Conservation (phyloP, 2,797 vertebrate species). For the Neomorphus geoffroyi region DNA sequence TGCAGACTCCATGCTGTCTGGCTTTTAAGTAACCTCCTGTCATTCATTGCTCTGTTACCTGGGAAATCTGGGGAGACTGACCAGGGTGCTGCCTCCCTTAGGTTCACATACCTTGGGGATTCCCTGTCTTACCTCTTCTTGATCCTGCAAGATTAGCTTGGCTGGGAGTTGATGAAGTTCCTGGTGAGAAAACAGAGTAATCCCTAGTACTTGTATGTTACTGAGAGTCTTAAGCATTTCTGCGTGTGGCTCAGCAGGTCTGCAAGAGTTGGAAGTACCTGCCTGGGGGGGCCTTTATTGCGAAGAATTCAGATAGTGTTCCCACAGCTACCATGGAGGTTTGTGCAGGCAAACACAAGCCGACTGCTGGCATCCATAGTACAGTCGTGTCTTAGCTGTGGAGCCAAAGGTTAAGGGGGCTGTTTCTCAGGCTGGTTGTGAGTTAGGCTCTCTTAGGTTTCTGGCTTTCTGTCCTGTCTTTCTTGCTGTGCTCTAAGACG, state of each 20-base stretch:
- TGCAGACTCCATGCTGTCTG: background rate
- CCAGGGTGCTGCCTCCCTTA: background rate
- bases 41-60: background rate
- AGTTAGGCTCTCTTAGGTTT: background rate
- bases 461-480: background rate
- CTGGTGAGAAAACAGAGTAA: background rate
- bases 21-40: background rate
- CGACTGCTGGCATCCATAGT: rapidly evolving
- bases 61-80: background rate
- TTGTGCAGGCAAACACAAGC: background rate
- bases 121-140: background rate
- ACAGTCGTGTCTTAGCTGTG: background rate
- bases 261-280: background rate
- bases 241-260: background rate
- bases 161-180: background rate
- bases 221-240: background rate
- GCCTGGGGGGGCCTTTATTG: background rate
- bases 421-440: background rate
- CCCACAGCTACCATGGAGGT: background rate
- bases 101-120: rapidly evolving
- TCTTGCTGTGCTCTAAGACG: background rate
- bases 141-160: background rate
- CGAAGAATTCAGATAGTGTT: background rate
- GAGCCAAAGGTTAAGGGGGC: background rate
- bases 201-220: background rate